phyloP scores from a whole-genome alignment of 2,113 vertebrate species.

The Calonectris borealis region DNA sequence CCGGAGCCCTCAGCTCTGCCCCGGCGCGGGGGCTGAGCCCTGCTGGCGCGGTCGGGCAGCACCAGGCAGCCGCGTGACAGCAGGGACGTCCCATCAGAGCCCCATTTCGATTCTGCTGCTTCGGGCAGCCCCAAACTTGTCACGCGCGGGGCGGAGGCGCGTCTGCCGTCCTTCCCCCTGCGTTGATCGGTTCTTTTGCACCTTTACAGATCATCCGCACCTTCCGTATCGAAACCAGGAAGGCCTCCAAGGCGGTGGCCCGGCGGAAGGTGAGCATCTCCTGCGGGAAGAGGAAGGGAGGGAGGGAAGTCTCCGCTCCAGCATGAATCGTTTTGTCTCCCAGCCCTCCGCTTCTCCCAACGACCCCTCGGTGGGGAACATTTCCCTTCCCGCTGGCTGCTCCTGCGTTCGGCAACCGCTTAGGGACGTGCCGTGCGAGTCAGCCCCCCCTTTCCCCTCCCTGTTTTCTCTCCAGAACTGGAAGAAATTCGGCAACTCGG shows the following conservation, averaged over 20 bases:
- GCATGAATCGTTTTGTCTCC: rapidly evolving
- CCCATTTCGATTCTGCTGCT: background rate
- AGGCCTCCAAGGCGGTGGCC: constrained; percentile 95
- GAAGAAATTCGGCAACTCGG: constrained; percentile 97
- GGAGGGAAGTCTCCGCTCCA: rapidly evolving
- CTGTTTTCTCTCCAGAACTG: constrained; percentile 79
- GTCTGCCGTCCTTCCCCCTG: rapidly evolving
- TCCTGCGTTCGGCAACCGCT: rapidly evolving
- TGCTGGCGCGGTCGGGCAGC: background rate
- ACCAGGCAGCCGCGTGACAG: rapidly evolving
- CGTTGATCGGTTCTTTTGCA: rapidly evolving
- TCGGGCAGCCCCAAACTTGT: rapidly evolving
- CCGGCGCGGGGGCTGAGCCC: rapidly evolving
- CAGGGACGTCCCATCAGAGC: rapidly evolving
- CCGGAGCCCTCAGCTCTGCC: too few relatives aligned
- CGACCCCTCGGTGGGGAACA: rapidly evolving
- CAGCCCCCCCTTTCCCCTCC: rapidly evolving
- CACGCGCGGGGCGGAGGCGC: rapidly evolving
- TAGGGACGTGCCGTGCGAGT: rapidly evolving
- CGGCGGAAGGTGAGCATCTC: constrained; percentile 84
- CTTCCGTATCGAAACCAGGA: constrained; percentile 93
- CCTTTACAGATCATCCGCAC: constrained; percentile 88
- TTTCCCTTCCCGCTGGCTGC: background rate
- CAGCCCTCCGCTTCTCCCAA: rapidly evolving
- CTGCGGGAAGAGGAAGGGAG: background rate